These are phyloP conservation scores for Tragelaphus scriptus DNA, from an alignment of 2,113 vertebrate species.

Conservation along the genomic window DNA sequence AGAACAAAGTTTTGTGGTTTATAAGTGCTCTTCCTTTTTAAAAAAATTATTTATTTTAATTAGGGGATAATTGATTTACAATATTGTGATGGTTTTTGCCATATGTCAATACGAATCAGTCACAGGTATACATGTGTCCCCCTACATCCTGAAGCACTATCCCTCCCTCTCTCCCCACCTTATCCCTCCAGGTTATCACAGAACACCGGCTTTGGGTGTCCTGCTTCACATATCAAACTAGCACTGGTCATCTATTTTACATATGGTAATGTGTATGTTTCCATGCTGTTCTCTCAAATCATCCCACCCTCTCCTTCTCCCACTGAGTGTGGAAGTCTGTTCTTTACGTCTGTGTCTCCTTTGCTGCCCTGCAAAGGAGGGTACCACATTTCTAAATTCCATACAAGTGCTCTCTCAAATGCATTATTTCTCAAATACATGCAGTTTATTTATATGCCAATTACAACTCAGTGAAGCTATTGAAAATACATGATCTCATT, in stretches of 20 bases:
- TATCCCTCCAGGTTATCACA: neutral
- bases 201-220: neutral
- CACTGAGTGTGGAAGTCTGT: neutral
- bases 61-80: neutral
- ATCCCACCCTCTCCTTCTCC: neutral
- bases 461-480: neutral
- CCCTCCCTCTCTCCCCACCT: neutral
- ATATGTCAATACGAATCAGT: neutral
- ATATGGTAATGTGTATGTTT: neutral
- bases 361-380: neutral
- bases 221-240: neutral
- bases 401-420: neutral
- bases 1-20: neutral
- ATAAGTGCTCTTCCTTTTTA: neutral
- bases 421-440: neutral
- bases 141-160: neutral
- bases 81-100: neutral
- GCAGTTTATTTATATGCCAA: neutral
- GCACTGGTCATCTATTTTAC: neutral
- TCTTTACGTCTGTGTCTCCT: neutral
- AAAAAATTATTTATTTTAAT: neutral
- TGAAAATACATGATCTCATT: constrained; percentile 21
- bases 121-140: neutral
- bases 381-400: neutral
- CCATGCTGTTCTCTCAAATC: neutral